Evolutionary conservation across 2,888 invertebrate species (phyloP), one percentile per base, ranked within the genome.

Genomic region (Leptopilina drosophilae): DNA sequence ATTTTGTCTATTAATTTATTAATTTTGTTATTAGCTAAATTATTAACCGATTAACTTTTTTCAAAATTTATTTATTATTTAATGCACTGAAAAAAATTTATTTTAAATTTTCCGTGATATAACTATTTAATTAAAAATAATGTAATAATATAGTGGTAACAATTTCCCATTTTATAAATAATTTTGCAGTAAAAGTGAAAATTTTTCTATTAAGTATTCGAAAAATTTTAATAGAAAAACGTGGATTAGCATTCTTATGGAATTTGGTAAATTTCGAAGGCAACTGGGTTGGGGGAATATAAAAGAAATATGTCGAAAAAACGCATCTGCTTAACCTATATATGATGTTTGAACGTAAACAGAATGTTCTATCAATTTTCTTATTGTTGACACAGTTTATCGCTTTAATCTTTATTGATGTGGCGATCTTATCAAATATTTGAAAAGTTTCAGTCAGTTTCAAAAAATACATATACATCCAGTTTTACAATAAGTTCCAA

Each of bases 371-470:
- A 20, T 8, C 62, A 20, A 62, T 62, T 62, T 62, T 62, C 62
- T 20, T 15, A 49, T 49, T 62, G 62, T 62, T 62, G 62, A 62
- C 62, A n/a, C 62, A 62, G 20, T 62, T 62, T 62, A 62, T 59
- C n/a, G 62, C 20, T 62, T 62, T 62, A 62, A 20, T 62, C 15
- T 15, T 20, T 62, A 20, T 62, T 62, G 62, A 62, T 62, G 20
- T 15, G 8, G 20, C 20, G 62, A 62, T 62, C 5, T 62, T 62
- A 62, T 62, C 62, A 15, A 62, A 62, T 62, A n/a, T 15, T 62
- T 62, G 20, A 20, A 62, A 9, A 62, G 15, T n/a, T 20, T 20
- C 20, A 62, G n/a, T 59, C n/a, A 33, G 33, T 33, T 33, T 33
- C 14, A 59, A 59, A n/a, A 59, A 59, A 20, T 62, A 62, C 2